Conservation (phyloP, 1,140 invertebrate genomes). For the Tachypleus tridentatus region DNA sequence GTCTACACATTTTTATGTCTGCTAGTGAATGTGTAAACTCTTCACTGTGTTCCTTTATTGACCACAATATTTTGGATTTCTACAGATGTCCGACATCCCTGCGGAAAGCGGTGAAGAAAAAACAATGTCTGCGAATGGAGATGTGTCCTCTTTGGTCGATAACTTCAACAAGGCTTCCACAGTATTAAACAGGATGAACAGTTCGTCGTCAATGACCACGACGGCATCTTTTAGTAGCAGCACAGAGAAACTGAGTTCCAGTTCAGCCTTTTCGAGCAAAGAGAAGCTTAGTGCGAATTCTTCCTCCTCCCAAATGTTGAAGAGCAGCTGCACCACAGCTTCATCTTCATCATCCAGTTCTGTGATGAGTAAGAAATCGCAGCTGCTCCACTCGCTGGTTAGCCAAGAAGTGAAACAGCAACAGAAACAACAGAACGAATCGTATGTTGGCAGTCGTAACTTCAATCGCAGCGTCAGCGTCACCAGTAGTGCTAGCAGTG, state of each 20-base stretch:
- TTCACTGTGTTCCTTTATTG: too few relatives aligned
- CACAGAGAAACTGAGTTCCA: background rate
- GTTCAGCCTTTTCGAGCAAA: background rate
- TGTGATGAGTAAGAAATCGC: slow-evolving; percentile 2
- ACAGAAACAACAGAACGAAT: slow-evolving; percentile 5
- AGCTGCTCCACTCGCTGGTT: background rate
- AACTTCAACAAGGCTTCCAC: background rate
- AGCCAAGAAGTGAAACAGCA: background rate
- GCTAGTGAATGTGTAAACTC: too few relatives aligned
- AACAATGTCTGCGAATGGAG: slow-evolving; percentile 1
- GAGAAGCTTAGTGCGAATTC: too few relatives aligned
- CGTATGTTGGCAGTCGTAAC: slow-evolving; percentile 4
- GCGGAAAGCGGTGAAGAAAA: background rate
- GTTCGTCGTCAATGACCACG: slow-evolving; percentile 1
- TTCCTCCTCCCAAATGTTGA: slow-evolving; percentile 4
- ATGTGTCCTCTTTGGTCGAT: background rate
- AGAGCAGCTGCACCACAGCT: background rate
- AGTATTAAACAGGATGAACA: background rate
- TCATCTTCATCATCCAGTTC: background rate
- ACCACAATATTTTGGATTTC: background rate
- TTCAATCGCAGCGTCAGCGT: slow-evolving; percentile 16
- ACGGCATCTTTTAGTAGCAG: background rate
- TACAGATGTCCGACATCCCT: background rate
- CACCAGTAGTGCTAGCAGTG: slow-evolving; percentile 14
- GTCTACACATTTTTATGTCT: too few relatives aligned